Base-by-base conservation (phyloP, 1,140 invertebrate genomes). In the Lepidurus couesii region DNA sequence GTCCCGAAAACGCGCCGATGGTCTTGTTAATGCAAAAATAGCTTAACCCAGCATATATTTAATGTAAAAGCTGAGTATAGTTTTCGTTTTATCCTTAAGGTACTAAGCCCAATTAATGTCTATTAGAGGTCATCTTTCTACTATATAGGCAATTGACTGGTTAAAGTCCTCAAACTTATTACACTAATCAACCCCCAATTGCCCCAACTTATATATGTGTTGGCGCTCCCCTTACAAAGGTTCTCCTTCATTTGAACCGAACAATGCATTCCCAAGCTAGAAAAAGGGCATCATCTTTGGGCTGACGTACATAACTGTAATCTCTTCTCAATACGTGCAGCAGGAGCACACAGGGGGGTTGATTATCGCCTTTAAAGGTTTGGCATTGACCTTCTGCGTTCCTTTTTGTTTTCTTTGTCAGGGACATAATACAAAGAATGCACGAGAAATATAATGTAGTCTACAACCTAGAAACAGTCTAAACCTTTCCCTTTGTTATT, bases 321-420 rank as follows among this genome's bases (percentile, higher is more conserved):
- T 21, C 53, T n/a, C 53, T 65, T 65, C 53, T 65, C 53, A 65
- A 65, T 65, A 65, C 53, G 53, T 13, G 53, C 53, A 65, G 21
- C 53, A 65, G n/a, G n/a, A 65, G 53, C 21, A 13, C 13, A 16
- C 53, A 65, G 16, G 53, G 13, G 21, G 53, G 53, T 65, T 65
- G 16, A 65, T 65, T 65, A 65, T 21, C 53, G 21, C 53, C 53
- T 65, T 65, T 65, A 13, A 16, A 16, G 16, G 53, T 65, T 47
- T 47, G 53, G 21, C 53, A n/a, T 65, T 65, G 53, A 65, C 53
- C 53, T 65, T 65, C 4, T 34, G 34, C 53, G 53, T 65, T 13
- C 53, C 16, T 16, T 65, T 21, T 65, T 0, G 21, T 21, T 65
- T 65, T 65, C 53, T 16, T 65, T 7, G 16, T 9, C 16, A 65